Conservation (phyloP, 2,113 vertebrate genomes). For the Catharus bicknelli region DNA sequence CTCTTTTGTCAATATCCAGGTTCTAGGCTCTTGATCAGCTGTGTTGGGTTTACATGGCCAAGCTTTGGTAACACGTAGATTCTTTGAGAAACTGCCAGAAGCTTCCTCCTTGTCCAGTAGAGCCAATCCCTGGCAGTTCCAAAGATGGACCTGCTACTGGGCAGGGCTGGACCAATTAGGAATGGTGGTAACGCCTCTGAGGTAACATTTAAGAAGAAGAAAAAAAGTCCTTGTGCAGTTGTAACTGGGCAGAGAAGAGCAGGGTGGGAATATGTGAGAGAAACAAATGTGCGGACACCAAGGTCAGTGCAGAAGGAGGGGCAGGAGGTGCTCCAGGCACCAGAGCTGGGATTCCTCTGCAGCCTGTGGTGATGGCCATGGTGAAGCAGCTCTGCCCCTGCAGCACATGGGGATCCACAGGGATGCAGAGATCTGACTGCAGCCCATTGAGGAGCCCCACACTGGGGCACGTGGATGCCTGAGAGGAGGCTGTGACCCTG, state of each 20-base stretch:
- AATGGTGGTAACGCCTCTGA: fast-evolving
- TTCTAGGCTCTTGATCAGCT: not conserved
- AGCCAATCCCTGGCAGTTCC: not conserved
- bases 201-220: not conserved
- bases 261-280: not conserved
- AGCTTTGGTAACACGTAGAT: not conserved
- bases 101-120: not conserved
- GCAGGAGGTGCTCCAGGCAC: not conserved
- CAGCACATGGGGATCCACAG: not conserved
- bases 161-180: not conserved
- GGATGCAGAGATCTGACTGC: not conserved
- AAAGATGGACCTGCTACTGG: fast-evolving
- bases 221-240: not conserved
- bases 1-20: not conserved
- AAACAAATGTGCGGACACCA: not conserved
- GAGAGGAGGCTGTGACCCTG: not conserved
- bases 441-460: not conserved
- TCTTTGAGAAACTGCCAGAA: not conserved
- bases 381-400: not conserved
- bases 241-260: too few relatives aligned
- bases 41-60: not conserved
- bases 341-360: not conserved
- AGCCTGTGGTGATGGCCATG: fast-evolving
- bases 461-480: not conserved
- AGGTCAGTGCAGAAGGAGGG: not conserved